Evolutionary conservation across 2,113 vertebrate genomes (phyloP).

Genomic region (Tamias sibiricus): DNA sequence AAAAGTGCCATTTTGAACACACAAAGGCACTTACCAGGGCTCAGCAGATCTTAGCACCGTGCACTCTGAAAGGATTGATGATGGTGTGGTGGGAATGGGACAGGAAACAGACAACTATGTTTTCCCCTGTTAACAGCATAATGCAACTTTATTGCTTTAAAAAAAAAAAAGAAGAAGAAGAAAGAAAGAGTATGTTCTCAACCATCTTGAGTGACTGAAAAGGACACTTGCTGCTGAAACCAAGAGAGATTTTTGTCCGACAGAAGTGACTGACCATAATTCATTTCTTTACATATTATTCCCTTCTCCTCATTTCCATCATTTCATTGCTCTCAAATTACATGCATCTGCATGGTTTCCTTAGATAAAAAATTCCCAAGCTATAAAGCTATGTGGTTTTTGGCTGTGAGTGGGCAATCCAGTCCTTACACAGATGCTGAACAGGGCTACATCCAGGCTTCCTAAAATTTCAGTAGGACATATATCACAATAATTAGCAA

Average conservation of each 20-base stretch:
- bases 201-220: conserved; percentile 78
- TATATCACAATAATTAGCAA: conserved; percentile 76
- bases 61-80: conserved; percentile 88
- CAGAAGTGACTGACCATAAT: neutral
- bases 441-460: conserved; percentile 49
- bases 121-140: conserved; percentile 86
- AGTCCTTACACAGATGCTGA: conserved; percentile 45
- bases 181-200: conserved; percentile 69
- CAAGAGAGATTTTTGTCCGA: conserved; percentile 44
- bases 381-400: conserved; percentile 44
- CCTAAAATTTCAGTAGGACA: conserved; percentile 71
- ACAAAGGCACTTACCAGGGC: conserved; percentile 90
- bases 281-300: neutral
- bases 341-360: neutral
- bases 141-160: conserved; percentile 84
- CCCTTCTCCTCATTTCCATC: neutral
- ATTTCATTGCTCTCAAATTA: conserved; percentile 41
- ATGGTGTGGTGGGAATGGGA: conserved; percentile 87
- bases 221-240: conserved; percentile 47
- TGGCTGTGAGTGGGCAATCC: neutral
- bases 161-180: conserved; percentile 72
- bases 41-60: conserved; percentile 87
- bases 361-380: conserved; percentile 12
- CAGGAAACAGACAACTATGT: conserved; percentile 86
- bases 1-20: conserved; percentile 89